Evolutionary conservation across 2,113 vertebrate genomes (phyloP).

Genomic region (Uria aalge): DNA sequence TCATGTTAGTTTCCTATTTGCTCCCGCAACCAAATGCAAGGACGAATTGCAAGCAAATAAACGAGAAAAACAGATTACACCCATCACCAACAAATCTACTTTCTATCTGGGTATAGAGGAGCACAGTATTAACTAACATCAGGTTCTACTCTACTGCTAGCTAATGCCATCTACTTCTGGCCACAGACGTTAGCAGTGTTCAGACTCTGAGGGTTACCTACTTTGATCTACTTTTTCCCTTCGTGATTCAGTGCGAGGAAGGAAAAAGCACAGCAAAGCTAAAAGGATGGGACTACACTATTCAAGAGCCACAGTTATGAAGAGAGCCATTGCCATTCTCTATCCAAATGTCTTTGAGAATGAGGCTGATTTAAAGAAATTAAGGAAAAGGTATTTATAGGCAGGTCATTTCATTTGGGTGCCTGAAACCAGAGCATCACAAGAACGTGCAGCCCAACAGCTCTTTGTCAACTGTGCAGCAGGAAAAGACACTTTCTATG

Average conservation of each 20-base stretch:
- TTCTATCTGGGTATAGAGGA: neutral
- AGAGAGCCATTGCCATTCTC: slow-evolving; percentile 50
- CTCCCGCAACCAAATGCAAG: slow-evolving; percentile 34
- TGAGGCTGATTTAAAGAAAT: neutral
- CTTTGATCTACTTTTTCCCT: slow-evolving; percentile 26
- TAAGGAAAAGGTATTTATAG: neutral
- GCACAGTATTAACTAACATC: neutral
- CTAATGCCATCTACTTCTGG: slow-evolving; percentile 52
- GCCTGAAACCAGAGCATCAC: slow-evolving; percentile 15
- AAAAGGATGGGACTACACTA: slow-evolving; percentile 30
- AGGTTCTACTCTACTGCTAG: slow-evolving; percentile 57
- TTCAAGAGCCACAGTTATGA: slow-evolving; percentile 71
- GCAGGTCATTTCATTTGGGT: slow-evolving; percentile 9
- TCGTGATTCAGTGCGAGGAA: neutral
- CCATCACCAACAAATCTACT: slow-evolving; percentile 64
- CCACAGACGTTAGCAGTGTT: neutral
- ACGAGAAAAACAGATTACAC: neutral
- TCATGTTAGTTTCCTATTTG: slow-evolving; percentile 13
- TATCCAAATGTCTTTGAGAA: neutral
- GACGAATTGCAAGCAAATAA: slow-evolving; percentile 34
- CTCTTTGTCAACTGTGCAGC: slow-evolving; percentile 73
- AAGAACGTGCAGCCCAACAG: neutral
- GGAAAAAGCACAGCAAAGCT: slow-evolving; percentile 34
- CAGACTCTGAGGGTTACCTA: neutral
- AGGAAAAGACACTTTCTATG: slow-evolving; percentile 44